Base-by-base conservation (phyloP, 2,888 invertebrate genomes). In the Dryadula phaetusa region DNA sequence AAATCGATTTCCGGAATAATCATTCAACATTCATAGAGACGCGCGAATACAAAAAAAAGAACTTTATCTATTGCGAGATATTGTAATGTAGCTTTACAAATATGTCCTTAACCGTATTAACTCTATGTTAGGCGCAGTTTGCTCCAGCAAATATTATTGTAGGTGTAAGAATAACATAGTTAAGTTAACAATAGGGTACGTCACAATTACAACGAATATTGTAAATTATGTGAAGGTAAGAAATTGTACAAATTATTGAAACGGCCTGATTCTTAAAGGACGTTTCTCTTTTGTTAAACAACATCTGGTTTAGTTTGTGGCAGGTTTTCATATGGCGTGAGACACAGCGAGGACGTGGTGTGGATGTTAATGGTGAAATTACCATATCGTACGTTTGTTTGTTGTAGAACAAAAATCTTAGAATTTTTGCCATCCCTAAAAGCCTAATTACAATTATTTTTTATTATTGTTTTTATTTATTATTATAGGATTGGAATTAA, bases 151-250 rank as follows among this genome's bases (percentile, higher is more conserved):
- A 28, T 58, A 8, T 20, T 37, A 62, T 40, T 20, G 37, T 49
- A 42, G 34, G 42, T 20, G 25, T 12, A 56, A 28, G n/a, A 37
- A 32, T 12, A n/a, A 62, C 22, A 40, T 20, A 64, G 42, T 54
- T 47, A n/a, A 40, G 40, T 18, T 62, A 64, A 70, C 68, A 70
- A 70, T 61, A 47, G 67, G 25, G 12, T n/a, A 49, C 67, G 67
- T 68, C 56, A 70, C 63, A 40, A 69, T 46, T 54, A 20, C 20
- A 37, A 37, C 37, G 14, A 37, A 20, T 46, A 20, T 10, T 20
- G 62, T 62, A 46, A 62, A 68, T 32, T 61, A 42, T 64, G 68
- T 66, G 68, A 68, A 70, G 68, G 70, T 66, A 66, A 71, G 49
- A 65, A 69, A 64, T 69, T 64, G 54, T 22, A 34, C 20, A 64